Percentiles rank a stretch among this genome's conserved stretches.
These are phyloP conservation scores for Arge pagana DNA, from an alignment of 2,888 invertebrate species.

Conservation along the genomic window DNA sequence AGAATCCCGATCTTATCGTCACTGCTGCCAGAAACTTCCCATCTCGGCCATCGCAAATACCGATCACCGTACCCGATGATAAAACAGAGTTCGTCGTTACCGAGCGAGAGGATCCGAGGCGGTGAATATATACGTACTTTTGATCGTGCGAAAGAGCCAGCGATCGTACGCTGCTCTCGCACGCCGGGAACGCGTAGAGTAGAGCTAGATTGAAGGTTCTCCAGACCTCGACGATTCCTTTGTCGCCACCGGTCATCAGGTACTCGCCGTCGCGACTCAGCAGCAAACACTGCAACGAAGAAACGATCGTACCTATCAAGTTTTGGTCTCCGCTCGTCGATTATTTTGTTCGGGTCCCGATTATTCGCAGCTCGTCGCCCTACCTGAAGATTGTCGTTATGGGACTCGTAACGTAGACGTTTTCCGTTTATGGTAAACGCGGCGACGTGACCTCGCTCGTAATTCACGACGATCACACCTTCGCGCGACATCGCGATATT, in stretches of 20 bases:
- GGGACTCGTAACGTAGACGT: slow-evolving; percentile 84
- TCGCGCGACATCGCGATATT: slow-evolving; percentile 94
- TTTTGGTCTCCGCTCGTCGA: background rate
- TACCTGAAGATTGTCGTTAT: slow-evolving; percentile 94
- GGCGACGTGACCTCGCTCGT: slow-evolving; percentile 89
- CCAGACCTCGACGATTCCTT: slow-evolving; percentile 98
- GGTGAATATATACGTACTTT: slow-evolving; percentile 72
- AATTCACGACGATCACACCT: slow-evolving; percentile 93
- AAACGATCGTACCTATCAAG: no score
- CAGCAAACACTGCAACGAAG: slow-evolving; percentile 75
- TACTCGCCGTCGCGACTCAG: slow-evolving; percentile 98
- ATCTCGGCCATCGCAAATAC: no score
- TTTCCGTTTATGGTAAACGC: slow-evolving; percentile 95
- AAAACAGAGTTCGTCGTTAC: background rate
- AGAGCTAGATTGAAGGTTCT: slow-evolving; percentile 95
- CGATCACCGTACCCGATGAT: no score
- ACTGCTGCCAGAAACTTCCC: no score
- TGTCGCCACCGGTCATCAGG: slow-evolving; percentile 95
- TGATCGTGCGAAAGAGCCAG: slow-evolving; percentile 98
- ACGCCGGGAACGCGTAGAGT: slow-evolving; percentile 96
- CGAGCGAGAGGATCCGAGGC: background rate
- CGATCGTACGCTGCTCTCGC: slow-evolving; percentile 92
- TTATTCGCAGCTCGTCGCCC: background rate
- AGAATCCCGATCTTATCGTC: no score
- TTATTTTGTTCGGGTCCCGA: background rate